Evolutionary conservation across 1,140 invertebrate species (phyloP), one percentile per base, ranked within the genome.

Genomic region (Drosophila sulfurigaster): DNA sequence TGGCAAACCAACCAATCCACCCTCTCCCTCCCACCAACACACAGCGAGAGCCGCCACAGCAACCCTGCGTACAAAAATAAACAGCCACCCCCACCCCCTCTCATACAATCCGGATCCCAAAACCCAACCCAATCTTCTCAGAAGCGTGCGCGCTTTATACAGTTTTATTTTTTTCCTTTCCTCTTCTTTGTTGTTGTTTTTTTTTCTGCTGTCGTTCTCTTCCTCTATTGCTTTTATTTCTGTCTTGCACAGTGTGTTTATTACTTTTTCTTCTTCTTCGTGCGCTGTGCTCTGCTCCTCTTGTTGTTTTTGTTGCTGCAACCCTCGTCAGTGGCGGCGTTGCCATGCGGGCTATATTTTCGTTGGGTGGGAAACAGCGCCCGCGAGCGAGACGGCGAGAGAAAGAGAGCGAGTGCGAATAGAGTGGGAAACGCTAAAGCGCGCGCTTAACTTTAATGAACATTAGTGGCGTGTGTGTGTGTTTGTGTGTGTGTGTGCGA

Each of bases 1-100:
- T 80, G 82, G 67, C 78, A 73, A 76, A 32, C 32, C 32, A 32
- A 8, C 32, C 32, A 32, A 32, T 38, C 35, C 35, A 10, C 8
- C 35, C 2, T 3, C 57, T 59, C 72, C 49, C 43, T 56, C 64
- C 6, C 13, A 0, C 5, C 6, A 15, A 7, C 46, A 6, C 52
- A 20, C 15, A n/a, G 28, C 8, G 20, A 25, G 20, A 25, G 20
- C 20, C 59, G 15, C 48, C 8, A 45, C 58, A 62, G 60, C 77
- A 82, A 82, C 79, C 77, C 76, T 79, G 80, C 68, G 67, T 59
- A 71, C 52, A 83, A 79, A 87, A 82, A 89, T 89, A 87, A 87
- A 87, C 79, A 87, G 48, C 41, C 58, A 70, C 56, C 69, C 54
- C 69, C 72, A 78, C 25, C 51, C 65, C 52, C 25, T 25, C 38